These are phyloP conservation scores for Metaphire vulgaris DNA, from an alignment of 1,140 invertebrate species.

Conservation along the genomic window DNA sequence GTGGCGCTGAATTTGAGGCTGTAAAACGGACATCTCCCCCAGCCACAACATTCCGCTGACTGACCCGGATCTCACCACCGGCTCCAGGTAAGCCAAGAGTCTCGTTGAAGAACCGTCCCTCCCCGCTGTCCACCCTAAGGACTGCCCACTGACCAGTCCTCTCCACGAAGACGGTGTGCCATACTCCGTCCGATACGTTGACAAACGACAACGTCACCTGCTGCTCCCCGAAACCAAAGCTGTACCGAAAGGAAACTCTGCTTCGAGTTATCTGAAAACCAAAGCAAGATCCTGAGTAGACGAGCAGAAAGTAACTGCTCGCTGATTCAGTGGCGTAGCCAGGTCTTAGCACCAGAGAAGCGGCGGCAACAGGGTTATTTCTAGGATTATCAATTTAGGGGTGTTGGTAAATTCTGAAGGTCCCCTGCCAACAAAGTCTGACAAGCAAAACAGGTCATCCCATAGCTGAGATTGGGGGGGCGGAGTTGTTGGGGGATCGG, in stretches of 20 bases:
- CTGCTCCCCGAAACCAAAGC: constrained; percentile 83
- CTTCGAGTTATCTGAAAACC: constrained; percentile 73
- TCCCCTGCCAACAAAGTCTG: no score
- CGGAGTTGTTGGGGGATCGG: no score
- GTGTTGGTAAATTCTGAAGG: no score
- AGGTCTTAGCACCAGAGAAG: no score
- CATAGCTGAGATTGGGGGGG: no score
- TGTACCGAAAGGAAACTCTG: constrained; percentile 64
- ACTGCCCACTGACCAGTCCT: constrained; percentile 89
- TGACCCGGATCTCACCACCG: constrained; percentile 15
- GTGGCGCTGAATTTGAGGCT: constrained; percentile 66
- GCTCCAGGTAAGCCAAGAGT: constrained; percentile 52
- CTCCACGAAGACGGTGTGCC: constrained; percentile 75
- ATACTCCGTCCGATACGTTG: constrained; percentile 91
- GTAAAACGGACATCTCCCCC: constrained; percentile 85
- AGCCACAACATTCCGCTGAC: constrained; percentile 69
- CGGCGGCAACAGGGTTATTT: no score
- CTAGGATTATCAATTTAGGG: no score
- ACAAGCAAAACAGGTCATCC: no score
- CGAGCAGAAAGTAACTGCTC: no score
- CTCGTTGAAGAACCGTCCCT: constrained; percentile 88
- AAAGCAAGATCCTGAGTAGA: no score
- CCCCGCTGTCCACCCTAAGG: constrained; percentile 85
- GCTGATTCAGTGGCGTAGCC: no score
- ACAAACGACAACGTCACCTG: constrained; percentile 81